Evolutionary conservation across 2,888 invertebrate species (phyloP).

Genomic region (Lepidochrysops patricia): DNA sequence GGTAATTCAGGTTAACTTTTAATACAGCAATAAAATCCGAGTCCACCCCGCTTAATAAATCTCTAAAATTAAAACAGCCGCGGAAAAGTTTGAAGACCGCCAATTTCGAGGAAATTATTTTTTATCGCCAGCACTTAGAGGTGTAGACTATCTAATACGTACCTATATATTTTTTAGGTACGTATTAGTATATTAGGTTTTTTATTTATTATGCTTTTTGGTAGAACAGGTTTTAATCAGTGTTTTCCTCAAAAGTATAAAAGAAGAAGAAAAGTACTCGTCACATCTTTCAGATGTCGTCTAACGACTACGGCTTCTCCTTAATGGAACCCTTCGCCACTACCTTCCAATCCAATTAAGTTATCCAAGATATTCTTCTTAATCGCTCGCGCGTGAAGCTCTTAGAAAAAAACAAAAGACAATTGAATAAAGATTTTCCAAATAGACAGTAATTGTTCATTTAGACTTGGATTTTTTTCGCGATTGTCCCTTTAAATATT

Average conservation of each 20-base stretch:
- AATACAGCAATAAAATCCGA: slow-evolving; percentile 39
- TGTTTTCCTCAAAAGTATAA: too few relatives aligned
- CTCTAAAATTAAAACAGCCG: slow-evolving; percentile 38
- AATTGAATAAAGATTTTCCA: slow-evolving; percentile 3
- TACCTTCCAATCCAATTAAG: too few relatives aligned
- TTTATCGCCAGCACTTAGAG: not conserved
- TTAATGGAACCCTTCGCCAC: too few relatives aligned
- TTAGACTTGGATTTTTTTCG: slow-evolving; percentile 14
- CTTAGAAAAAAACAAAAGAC: not conserved
- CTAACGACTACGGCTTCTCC: too few relatives aligned
- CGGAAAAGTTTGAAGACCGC: slow-evolving; percentile 16
- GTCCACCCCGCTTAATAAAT: slow-evolving; percentile 52
- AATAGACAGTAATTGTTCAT: slow-evolving; percentile 22
- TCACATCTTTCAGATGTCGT: too few relatives aligned
- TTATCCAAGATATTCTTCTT: not conserved
- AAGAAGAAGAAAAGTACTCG: too few relatives aligned
- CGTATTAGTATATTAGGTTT: too few relatives aligned
- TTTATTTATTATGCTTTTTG: too few relatives aligned
- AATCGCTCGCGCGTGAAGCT: not conserved
- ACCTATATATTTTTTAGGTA: too few relatives aligned
- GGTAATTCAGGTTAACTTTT: slow-evolving; percentile 60
- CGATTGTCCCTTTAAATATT: slow-evolving; percentile 31
- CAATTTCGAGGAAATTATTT: not conserved
- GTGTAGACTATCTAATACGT: too few relatives aligned
- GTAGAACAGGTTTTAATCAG: too few relatives aligned